Conservation (phyloP, 2,888 invertebrate species). For the Drosophila hamatofila region DNA sequence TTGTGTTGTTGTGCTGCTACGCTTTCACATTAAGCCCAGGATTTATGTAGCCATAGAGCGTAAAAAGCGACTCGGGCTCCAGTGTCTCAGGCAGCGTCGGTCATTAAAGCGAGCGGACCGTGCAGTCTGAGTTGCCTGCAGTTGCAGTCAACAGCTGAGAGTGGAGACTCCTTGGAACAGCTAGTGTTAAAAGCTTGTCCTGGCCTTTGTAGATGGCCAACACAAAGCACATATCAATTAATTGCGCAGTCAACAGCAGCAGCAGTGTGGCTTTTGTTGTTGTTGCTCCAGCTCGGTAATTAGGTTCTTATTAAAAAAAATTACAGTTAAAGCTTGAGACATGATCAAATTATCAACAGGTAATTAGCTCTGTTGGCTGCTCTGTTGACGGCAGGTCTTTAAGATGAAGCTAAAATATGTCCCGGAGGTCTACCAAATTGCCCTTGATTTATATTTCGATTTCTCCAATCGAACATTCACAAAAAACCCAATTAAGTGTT, state of each 20-base stretch:
- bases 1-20: constrained; percentile 28
- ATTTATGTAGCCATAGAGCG: constrained; percentile 63
- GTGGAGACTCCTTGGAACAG: constrained; percentile 1
- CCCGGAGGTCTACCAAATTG: no score
- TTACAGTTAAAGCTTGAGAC: constrained; percentile 33
- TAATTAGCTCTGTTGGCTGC: constrained; percentile 34
- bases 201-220: constrained; percentile 10
- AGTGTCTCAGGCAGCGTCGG: constrained; percentile 22
- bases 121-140: constrained; percentile 33
- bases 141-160: constrained; percentile 3
- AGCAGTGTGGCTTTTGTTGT: neutral
- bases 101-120: constrained; percentile 32
- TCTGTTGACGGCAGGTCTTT: neutral
- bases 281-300: constrained; percentile 41
- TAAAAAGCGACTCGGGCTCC: constrained; percentile 8
- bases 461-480: no score
- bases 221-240: constrained; percentile 40
- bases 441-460: no score
- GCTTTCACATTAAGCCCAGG: constrained; percentile 66
- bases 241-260: constrained; percentile 27
- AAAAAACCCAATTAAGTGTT: no score
- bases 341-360: constrained; percentile 27
- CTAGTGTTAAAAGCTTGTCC: constrained; percentile 8
- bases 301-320: constrained; percentile 68
- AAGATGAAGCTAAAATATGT: neutral